Evolutionary conservation across 1,140 invertebrate species (phyloP).

Genomic region (Sipha flava): DNA sequence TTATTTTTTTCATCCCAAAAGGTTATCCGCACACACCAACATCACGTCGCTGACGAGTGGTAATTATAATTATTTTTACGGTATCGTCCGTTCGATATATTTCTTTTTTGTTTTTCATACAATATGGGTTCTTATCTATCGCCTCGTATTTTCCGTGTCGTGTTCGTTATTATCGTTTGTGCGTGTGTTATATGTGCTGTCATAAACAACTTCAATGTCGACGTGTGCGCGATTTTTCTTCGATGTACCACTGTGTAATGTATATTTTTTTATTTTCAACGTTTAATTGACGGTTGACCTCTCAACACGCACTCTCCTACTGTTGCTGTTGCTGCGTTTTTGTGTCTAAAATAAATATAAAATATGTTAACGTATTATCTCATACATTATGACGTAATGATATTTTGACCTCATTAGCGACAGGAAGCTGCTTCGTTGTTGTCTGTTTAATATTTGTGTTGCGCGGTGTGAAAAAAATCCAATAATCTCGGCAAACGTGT

Average conservation of each 20-base stretch:
- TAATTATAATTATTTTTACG: background rate
- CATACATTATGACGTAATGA: background rate
- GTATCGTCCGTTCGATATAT: background rate
- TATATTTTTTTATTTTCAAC: background rate
- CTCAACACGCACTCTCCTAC: background rate
- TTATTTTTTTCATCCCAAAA: background rate
- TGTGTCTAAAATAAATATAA: background rate
- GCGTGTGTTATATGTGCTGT: background rate
- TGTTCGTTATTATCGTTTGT: background rate
- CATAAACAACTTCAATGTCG: background rate
- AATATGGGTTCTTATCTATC: background rate
- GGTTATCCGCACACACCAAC: background rate
- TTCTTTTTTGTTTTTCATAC: background rate
- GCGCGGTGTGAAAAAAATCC: background rate
- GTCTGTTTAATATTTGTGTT: background rate
- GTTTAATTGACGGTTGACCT: background rate
- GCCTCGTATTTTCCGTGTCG: background rate
- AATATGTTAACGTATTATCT: background rate
- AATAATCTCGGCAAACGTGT: background rate
- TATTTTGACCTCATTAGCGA: constrained; percentile 22
- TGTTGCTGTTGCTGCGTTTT: background rate
- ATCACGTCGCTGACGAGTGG: constrained; percentile 5
- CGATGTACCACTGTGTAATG: background rate
- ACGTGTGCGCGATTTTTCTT: background rate
- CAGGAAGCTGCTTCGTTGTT: constrained; percentile 19